Conservation (phyloP, 2,797 vertebrate species). For the Hybognathus amarus region DNA sequence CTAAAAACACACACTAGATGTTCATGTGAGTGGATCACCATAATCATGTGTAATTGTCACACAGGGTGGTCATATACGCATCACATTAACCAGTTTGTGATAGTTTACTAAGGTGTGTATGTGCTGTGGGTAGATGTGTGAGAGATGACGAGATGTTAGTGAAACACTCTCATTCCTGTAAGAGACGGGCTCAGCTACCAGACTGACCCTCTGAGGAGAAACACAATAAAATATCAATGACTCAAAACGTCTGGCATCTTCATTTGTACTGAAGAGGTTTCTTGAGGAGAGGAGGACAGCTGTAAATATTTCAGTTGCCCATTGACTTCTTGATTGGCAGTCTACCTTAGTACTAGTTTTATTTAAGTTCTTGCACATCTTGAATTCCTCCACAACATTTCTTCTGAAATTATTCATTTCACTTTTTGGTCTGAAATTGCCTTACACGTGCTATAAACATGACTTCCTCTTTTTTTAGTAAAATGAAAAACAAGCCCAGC, state of each 20-base stretch:
- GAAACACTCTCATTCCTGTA: slow-evolving; percentile 42
- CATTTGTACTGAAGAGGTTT: not conserved
- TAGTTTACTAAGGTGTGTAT: slow-evolving; percentile 53
- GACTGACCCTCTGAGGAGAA: slow-evolving; percentile 41
- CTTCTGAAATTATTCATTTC: not conserved
- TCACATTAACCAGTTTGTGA: slow-evolving; percentile 44
- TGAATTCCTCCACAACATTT: too few relatives aligned
- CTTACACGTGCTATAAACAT: too few relatives aligned
- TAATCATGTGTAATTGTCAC: slow-evolving; percentile 53
- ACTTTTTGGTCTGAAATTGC: not conserved
- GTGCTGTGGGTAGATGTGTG: slow-evolving; percentile 38
- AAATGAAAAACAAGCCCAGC: too few relatives aligned
- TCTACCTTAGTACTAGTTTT: not conserved
- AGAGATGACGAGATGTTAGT: slow-evolving; percentile 28
- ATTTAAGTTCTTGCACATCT: not conserved
- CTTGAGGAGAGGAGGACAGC: not conserved
- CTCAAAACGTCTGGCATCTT: slow-evolving; percentile 14
- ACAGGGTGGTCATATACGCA: slow-evolving; percentile 25
- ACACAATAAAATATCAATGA: slow-evolving; percentile 51
- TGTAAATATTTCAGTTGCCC: not conserved
- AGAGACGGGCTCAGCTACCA: slow-evolving; percentile 32
- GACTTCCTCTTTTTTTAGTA: too few relatives aligned
- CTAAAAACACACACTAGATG: slow-evolving; percentile 48
- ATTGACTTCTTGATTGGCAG: not conserved
- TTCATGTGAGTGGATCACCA: slow-evolving; percentile 53